Base-by-base conservation (phyloP, 2,888 invertebrate genomes). In the Apoda limacodes region DNA sequence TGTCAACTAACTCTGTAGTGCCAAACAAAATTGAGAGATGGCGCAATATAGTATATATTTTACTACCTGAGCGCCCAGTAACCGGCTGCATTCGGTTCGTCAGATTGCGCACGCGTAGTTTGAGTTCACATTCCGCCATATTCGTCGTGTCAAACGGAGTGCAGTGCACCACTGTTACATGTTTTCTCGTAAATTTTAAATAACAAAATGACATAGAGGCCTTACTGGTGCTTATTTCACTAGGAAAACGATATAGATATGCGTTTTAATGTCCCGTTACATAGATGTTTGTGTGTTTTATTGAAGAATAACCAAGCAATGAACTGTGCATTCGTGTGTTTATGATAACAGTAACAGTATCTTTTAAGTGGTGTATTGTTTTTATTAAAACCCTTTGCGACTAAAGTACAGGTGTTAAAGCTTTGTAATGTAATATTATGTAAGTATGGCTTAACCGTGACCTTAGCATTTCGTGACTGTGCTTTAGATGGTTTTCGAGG, bases 61-160 rank as follows among this genome's bases (percentile, higher is more conserved):
- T 36, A 37, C 17, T 17, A 17, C 17, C 17, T 17, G 17, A 34
- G 34, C n/a, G 39, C 37, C 28, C 9, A 19, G 14, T 5, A 2
- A 25, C 23, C 30, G 9, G 19, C 17, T 5, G 7, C 17, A 7
- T 17, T 17, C 17, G 17, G 5, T 17, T 7, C 17, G 47, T 45
- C 47, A 45, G 51, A 44, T 44, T 45, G 61, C 66, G 76, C 76
- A 75, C 67, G 76, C 78, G 76, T 78, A 78, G 78, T 80, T 74
- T 63, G 62, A 75, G 75, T 67, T 66, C 76, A 69, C 7, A 17
- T 17, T 74, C 78, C 76, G 80, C 78, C 78, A 80, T 80, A 75
- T 80, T 80, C 74, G 75, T 75, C 75, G 76, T 74, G 75, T 76
- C 76, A 67, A 70, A 62, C 75, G 74, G 66, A 71, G 67, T 75